phyloP scores from a whole-genome alignment of 2,888 invertebrate genomes.

The Gymnosoma rotundatum region DNA sequence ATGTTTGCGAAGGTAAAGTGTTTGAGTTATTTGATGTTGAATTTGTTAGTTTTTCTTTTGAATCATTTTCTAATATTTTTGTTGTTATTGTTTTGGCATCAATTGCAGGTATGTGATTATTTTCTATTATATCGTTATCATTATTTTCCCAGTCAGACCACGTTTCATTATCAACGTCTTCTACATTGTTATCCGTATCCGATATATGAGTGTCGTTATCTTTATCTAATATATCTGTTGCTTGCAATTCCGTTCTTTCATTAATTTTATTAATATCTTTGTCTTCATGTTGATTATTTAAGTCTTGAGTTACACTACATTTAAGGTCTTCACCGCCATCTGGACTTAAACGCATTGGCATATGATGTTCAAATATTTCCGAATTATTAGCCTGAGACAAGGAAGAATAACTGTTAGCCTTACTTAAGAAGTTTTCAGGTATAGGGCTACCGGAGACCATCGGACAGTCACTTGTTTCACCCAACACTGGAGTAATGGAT shows the following conservation, averaged over 20 bases:
- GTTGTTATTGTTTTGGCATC: neutral
- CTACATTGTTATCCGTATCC: slow-evolving; percentile 24
- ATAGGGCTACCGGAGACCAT: slow-evolving; percentile 81
- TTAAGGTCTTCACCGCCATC: slow-evolving; percentile 91
- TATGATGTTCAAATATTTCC: slow-evolving; percentile 74
- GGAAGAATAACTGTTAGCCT: slow-evolving; percentile 74
- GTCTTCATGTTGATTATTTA: neutral
- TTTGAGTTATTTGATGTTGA: neutral
- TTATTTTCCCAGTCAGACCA: slow-evolving; percentile 92
- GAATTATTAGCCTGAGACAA: slow-evolving; percentile 74
- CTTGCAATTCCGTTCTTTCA: neutral
- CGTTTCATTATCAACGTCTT: slow-evolving; percentile 84
- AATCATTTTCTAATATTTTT: slow-evolving; percentile 1
- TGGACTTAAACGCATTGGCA: slow-evolving; percentile 90
- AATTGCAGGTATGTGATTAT: neutral
- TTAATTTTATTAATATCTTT: slow-evolving; percentile 15
- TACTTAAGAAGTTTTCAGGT: slow-evolving; percentile 75
- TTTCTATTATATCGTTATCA: slow-evolving; percentile 3
- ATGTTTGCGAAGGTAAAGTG: slow-evolving; percentile 72
- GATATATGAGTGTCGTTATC: neutral
- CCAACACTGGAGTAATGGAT: slow-evolving; percentile 81
- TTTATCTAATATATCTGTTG: neutral
- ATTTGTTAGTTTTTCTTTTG: slow-evolving; percentile 15
- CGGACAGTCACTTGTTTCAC: slow-evolving; percentile 74
- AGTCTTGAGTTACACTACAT: slow-evolving; percentile 80